phyloP scores from a whole-genome alignment of 2,113 vertebrate species.

The Onychostoma macrolepis region DNA sequence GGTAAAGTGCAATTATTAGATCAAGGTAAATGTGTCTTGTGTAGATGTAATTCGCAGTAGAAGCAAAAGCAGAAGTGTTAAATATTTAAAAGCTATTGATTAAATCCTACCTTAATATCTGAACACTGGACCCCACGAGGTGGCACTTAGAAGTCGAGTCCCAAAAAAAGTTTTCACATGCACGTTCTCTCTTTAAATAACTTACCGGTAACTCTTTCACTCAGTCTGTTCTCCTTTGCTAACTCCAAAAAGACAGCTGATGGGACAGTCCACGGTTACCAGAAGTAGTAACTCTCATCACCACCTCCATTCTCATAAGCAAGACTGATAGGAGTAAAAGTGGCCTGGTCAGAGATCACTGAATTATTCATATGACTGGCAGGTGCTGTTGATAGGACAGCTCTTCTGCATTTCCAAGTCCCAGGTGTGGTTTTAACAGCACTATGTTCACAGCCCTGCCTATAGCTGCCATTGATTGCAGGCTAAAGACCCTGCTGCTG shows the following conservation, averaged over 20 bases:
- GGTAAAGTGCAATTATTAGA: conserved; percentile 1
- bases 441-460: conserved; percentile 71
- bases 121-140: background rate
- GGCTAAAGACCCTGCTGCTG: conserved; percentile 72
- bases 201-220: background rate
- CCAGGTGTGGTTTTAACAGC: conserved; percentile 77
- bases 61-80: conserved; percentile 27
- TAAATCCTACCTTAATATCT: conserved; percentile 22
- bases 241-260: conserved; percentile 25
- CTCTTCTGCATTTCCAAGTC: conserved; percentile 70
- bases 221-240: background rate
- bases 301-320: conserved; percentile 7
- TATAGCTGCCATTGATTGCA: conserved; percentile 79
- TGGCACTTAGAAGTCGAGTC: background rate
- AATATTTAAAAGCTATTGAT: conserved; percentile 42
- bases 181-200: background rate
- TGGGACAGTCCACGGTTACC: conserved; percentile 42
- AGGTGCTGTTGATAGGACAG: conserved; percentile 67
- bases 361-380: conserved; percentile 71
- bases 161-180: background rate
- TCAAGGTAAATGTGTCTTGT: conserved; percentile 33
- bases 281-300: conserved; percentile 14
- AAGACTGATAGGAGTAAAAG: conserved; percentile 33
- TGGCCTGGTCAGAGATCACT: conserved; percentile 57
- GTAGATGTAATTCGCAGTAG: conserved; percentile 15